phyloP scores from a whole-genome alignment of 2,113 vertebrate species.

The Anarhynchus alexandrinus region DNA sequence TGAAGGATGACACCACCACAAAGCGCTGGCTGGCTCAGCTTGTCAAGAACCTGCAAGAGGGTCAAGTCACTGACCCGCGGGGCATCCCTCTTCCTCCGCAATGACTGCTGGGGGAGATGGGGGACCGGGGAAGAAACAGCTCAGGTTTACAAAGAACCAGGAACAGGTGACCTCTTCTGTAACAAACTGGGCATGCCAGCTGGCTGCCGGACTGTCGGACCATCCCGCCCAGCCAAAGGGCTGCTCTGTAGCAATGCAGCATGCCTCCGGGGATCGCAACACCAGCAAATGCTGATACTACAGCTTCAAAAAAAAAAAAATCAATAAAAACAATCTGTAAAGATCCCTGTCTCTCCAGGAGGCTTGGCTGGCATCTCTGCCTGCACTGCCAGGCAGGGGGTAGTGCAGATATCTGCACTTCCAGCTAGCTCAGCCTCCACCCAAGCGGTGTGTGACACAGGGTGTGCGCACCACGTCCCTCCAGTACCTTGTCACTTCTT shows the following conservation, averaged over 20 bases:
- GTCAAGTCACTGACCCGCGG: constrained; percentile 93
- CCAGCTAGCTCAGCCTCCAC: background rate
- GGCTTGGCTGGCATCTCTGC: constrained; percentile 40
- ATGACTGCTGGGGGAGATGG: constrained; percentile 70
- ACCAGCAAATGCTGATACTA: constrained; percentile 73
- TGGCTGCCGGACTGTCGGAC: constrained; percentile 33
- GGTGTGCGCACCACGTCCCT: background rate
- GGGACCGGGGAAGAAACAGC: constrained; percentile 65
- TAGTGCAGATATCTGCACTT: background rate
- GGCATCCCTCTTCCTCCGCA: constrained; percentile 94
- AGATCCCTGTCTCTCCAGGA: background rate
- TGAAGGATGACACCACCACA: constrained; percentile 98
- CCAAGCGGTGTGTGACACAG: background rate
- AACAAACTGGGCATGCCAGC: constrained; percentile 28
- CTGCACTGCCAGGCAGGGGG: background rate
- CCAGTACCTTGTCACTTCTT: constrained; percentile 63
- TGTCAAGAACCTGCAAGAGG: constrained; percentile 97
- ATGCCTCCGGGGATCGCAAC: constrained; percentile 59
- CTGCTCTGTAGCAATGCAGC: constrained; percentile 66
- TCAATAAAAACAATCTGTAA: constrained; percentile 5
- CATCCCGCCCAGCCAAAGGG: constrained; percentile 49
- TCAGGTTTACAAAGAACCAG: constrained; percentile 75
- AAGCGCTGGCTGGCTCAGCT: constrained; percentile 98
- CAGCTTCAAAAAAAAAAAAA: constrained; percentile 15
- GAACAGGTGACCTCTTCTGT: constrained; percentile 70